phyloP scores from a whole-genome alignment of 2,888 invertebrate species.

The Tetheella fluctuosa region DNA sequence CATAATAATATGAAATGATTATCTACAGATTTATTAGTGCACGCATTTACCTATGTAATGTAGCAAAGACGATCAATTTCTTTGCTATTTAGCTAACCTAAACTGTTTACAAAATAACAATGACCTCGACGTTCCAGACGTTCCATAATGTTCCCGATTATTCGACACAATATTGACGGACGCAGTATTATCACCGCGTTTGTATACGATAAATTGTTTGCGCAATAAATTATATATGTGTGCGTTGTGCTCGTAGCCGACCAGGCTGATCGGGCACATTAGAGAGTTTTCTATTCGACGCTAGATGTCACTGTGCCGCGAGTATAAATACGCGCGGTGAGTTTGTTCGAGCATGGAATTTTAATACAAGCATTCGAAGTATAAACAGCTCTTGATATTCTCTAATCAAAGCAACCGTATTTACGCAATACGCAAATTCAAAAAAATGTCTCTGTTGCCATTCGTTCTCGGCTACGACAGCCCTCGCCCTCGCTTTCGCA shows the following conservation, averaged over 20 bases:
- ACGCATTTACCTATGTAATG: no score
- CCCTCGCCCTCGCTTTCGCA: constrained; percentile 32
- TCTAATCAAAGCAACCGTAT: background rate
- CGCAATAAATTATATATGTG: no score
- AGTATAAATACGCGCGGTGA: constrained; percentile 44
- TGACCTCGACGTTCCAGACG: no score
- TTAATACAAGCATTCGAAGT: constrained; percentile 35
- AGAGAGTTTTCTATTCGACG: constrained; percentile 45
- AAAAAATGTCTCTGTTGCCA: constrained; percentile 60
- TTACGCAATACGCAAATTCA: background rate
- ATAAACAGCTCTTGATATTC: constrained; percentile 17
- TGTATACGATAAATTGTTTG: background rate
- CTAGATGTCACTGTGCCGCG: constrained; percentile 53
- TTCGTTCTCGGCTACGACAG: constrained; percentile 49
- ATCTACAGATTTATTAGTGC: no score
- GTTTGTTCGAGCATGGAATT: constrained; percentile 31
- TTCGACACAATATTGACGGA: no score
- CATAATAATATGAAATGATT: no score
- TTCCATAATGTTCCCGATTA: no score
- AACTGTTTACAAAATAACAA: no score
- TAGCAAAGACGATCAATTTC: no score
- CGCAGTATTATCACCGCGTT: background rate
- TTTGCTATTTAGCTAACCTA: no score
- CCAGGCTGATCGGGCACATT: constrained; percentile 15
- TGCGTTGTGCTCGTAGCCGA: constrained; percentile 15